Base-by-base conservation (phyloP, 2,888 invertebrate genomes). In the Ommatoiulus sabulosus region DNA sequence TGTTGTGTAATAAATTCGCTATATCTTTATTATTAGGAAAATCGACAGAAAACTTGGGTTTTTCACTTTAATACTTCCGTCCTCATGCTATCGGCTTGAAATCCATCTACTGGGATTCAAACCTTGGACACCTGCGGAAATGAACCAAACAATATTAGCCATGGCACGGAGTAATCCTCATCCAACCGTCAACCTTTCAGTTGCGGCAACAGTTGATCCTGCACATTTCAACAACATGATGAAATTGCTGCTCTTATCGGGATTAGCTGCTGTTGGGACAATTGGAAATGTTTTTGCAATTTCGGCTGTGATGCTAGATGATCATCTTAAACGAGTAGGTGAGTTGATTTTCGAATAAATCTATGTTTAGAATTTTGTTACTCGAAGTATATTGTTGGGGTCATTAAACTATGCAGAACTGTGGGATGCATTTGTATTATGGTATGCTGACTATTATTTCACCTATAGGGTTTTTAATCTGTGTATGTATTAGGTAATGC, bases 271-370 rank as follows among this genome's bases (percentile, higher is more conserved):
- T 1, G 92, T 95, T 87, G 95, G 95, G 12, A 95, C 95, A 91
- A 94, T 95, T 91, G 96, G 96, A 0, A 95, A 96, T 91, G 95
- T 96, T 20, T 97, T 95, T 91, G 94, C 96, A 93, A 96, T 96
- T 90, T 96, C 95, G 90, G 94, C 95, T 7, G 94, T 95, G 89
- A 95, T 95, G 94, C 95, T 95, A 72, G 95, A 95, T 91, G 95
- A 95, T 91, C 95, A 95, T 91, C 93, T 95, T 8, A 94, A 95
- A 91, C 95, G 95, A 92, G 93, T 94, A 93, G 95, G 95, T 95
- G 92, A 87, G 87, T 52, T 44, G 48, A 15, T n/a, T 44, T 12
- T 5, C 17, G 15, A 44, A 35, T 24, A 84, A 8, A 10, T 80
- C 20, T 20, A 10, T 35, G 8, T 80, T 80, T 35, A 35, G 35